Evolutionary conservation across 2,797 vertebrate species (phyloP).

Genomic region (Carduelis carduelis): DNA sequence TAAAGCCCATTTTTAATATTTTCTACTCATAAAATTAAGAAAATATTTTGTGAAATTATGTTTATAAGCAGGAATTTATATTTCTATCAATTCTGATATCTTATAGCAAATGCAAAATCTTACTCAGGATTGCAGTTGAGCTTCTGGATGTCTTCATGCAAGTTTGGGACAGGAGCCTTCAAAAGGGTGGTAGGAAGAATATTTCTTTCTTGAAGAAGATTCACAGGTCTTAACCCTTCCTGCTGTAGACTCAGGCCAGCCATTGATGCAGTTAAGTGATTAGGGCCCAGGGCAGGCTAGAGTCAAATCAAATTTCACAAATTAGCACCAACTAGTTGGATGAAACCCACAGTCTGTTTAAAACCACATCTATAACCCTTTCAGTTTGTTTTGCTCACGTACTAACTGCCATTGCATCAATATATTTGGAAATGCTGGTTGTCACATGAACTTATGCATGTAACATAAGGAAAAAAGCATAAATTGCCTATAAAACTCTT

Average conservation of each 20-base stretch:
- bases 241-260: slow-evolving; percentile 86
- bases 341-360: background rate
- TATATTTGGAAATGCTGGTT: background rate
- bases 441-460: background rate
- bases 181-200: slow-evolving; percentile 82
- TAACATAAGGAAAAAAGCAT: background rate
- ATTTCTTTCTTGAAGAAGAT: slow-evolving; percentile 96
- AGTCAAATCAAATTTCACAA: background rate
- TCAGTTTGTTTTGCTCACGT: background rate
- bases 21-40: background rate
- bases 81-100: background rate
- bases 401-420: background rate
- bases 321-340: background rate
- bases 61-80: background rate
- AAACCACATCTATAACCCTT: background rate
- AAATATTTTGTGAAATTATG: background rate
- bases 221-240: slow-evolving; percentile 87
- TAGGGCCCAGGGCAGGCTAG: slow-evolving; percentile 78
- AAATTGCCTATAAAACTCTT: background rate
- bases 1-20: background rate
- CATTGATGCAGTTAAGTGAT: slow-evolving; percentile 85
- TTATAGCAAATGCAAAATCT: slow-evolving; percentile 51
- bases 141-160: slow-evolving; percentile 92
- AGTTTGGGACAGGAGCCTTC: slow-evolving; percentile 85
- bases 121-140: slow-evolving; percentile 96